Evolutionary conservation across 2,888 invertebrate genomes (phyloP), one percentile per base, ranked within the genome.

Genomic region (Microchrysa polita): DNA sequence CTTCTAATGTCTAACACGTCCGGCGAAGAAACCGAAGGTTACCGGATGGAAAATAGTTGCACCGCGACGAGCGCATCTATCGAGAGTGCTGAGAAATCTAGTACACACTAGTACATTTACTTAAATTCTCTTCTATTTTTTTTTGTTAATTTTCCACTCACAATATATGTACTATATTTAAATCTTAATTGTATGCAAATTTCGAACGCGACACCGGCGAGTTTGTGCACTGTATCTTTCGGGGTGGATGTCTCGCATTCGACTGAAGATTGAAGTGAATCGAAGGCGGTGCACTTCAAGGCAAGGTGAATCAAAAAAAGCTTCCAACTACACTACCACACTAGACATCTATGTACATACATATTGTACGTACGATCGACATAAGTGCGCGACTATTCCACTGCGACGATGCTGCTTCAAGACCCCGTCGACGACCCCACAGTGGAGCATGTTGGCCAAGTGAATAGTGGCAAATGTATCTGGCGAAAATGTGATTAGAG

Each of bases 271-370:
- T 69, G 4, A 20, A 48, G 27, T 34, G 27, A 34, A 34, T 44
- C 20, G 65, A 65, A 69, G 55, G 69, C 42, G 69, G 57, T 27
- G 57, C 20, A 65, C 65, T 69, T 57, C 69, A 57, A 69, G 69
- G 69, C 69, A 69, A 57, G 55, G 69, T 69, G 57, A 69, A 69
- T 52, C 27, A 12, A 69, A 34, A n/a, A n/a, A 65, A 69, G 69
- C 65, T 67, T 69, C 69, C 69, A 69, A n/a, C 65, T 65, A 34
- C 27, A 34, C 27, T 34, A 34, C 27, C 2, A 34, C 27, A 34
- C 7, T n/a, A n/a, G n/a, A n/a, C n/a, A n/a, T n/a, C n/a, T n/a
- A n/a, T n/a, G n/a, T n/a, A n/a, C n/a, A n/a, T n/a, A n/a, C n/a
- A n/a, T n/a, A n/a, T n/a, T n/a, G n/a, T n/a, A n/a, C n/a, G n/a